A percentile compares a stretch with the other conserved stretches of the same genome.
phyloP scores from a whole-genome alignment of 1,140 invertebrate species.

The Drosophila pallidifrons region DNA sequence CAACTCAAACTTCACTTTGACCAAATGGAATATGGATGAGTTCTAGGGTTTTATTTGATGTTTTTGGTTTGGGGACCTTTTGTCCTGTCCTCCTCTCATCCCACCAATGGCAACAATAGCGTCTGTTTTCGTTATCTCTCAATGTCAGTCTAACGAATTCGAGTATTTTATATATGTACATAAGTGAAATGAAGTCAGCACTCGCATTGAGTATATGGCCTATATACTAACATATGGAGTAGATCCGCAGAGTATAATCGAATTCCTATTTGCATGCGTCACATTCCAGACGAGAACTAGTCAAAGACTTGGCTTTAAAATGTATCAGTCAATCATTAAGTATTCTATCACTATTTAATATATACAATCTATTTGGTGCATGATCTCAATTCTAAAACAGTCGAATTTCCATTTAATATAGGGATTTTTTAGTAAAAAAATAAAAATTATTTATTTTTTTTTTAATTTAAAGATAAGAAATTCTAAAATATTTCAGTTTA shows the following conservation, averaged over 20 bases:
- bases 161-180: constrained; percentile 19
- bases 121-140: constrained; percentile 1
- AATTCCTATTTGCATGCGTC: constrained; percentile 17
- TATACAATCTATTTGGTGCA: neutral
- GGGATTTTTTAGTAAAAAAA: no score
- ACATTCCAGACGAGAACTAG: neutral
- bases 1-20: constrained; percentile 81
- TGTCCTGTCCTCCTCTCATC: neutral
- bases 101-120: neutral
- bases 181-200: constrained; percentile 69
- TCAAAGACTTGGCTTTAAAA: neutral
- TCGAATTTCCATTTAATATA: no score
- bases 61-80: neutral
- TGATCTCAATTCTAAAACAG: neutral
- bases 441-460: no score
- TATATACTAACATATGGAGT: constrained; percentile 58
- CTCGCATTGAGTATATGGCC: constrained; percentile 45
- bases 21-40: constrained; percentile 16
- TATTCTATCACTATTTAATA: neutral
- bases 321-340: neutral
- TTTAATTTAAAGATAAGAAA: no score
- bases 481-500: no score
- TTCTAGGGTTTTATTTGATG: neutral
- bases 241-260: constrained; percentile 18
- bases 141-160: neutral